Evolutionary conservation across 2,888 invertebrate species (phyloP).

Genomic region (Biston betularia): DNA sequence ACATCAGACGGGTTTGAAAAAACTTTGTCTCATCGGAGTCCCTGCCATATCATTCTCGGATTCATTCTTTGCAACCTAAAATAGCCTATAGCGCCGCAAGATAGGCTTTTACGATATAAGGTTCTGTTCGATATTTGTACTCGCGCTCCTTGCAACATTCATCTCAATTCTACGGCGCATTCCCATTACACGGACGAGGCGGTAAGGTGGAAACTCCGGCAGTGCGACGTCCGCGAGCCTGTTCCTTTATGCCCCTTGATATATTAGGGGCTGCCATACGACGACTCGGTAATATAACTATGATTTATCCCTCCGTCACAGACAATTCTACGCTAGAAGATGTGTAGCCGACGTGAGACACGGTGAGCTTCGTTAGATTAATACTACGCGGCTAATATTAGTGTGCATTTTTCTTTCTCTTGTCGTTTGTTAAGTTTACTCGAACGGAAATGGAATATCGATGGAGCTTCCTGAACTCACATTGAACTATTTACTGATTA

Average conservation of each 20-base stretch:
- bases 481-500: constrained; percentile 67
- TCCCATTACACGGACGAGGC: constrained; percentile 49
- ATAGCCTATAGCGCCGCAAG: constrained; percentile 31
- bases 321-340: constrained; percentile 65
- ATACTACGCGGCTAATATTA: constrained; percentile 63
- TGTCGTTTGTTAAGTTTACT: constrained; percentile 54
- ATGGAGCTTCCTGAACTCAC: constrained; percentile 47
- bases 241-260: constrained; percentile 70
- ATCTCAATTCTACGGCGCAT: constrained; percentile 58
- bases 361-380: constrained; percentile 62
- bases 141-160: constrained; percentile 51
- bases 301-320: constrained; percentile 70
- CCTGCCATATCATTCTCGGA: constrained; percentile 53
- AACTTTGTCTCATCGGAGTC: constrained; percentile 66
- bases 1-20: constrained; percentile 70
- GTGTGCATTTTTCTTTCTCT: constrained; percentile 59
- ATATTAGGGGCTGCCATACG: constrained; percentile 68
- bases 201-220: constrained; percentile 52
- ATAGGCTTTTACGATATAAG: constrained; percentile 21
- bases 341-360: constrained; percentile 59
- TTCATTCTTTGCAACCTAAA: constrained; percentile 31
- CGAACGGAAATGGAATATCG: constrained; percentile 44
- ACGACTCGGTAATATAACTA: constrained; percentile 74
- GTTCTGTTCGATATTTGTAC: constrained; percentile 30
- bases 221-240: constrained; percentile 52